Percentiles rank a stretch among this genome's conserved stretches.
Conservation (phyloP, 2,888 invertebrate genomes). For the Aproaerema taeniolella region DNA sequence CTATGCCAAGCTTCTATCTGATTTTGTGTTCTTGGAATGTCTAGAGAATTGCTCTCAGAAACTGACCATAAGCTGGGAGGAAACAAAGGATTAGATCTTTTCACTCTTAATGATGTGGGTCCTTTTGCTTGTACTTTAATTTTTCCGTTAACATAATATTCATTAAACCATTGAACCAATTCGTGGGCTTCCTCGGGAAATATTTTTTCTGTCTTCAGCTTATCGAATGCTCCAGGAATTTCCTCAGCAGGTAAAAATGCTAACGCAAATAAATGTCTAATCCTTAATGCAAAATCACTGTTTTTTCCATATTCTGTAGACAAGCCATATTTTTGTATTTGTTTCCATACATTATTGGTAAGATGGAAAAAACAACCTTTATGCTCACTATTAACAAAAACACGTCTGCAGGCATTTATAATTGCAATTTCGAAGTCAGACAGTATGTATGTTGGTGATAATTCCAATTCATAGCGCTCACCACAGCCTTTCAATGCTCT, state of each 20-base stretch:
- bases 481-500: conserved; percentile 5
- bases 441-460: conserved; percentile 9
- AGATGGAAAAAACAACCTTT: conserved; percentile 15
- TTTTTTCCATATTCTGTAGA: conserved; percentile 13
- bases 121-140: no score
- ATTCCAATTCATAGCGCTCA: conserved; percentile 9
- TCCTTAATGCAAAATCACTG: conserved; percentile 13
- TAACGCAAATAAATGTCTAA: conserved; percentile 14
- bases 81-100: no score
- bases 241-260: conserved; percentile 12
- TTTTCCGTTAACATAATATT: no score
- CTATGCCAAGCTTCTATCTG: no score
- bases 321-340: conserved; percentile 13
- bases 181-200: conserved; percentile 12
- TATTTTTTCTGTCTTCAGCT: conserved; percentile 7
- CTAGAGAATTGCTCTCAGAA: no score
- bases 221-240: conserved; percentile 12
- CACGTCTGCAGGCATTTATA: conserved; percentile 13
- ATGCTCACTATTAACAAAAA: conserved; percentile 5
- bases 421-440: conserved; percentile 15
- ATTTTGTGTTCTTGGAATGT: no score
- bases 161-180: conserved; percentile 13
- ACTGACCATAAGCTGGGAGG: no score
- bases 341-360: conserved; percentile 14
- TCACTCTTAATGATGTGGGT: no score